Conservation (phyloP, 2,888 invertebrate genomes). For the Drosophila acutilabella region DNA sequence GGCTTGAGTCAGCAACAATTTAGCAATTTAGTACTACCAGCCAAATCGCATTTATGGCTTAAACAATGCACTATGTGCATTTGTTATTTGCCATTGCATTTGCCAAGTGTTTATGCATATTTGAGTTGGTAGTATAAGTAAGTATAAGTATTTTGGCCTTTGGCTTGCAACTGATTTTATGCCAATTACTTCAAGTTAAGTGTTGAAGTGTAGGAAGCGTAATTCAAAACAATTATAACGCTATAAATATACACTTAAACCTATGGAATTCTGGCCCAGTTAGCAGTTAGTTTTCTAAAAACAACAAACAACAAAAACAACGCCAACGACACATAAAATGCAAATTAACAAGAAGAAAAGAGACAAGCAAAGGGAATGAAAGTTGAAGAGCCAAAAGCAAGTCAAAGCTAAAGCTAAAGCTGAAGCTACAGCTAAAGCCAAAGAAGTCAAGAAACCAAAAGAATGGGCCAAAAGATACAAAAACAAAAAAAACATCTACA, state of each 20-base stretch:
- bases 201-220: background rate
- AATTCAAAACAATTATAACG: slow-evolving; percentile 30
- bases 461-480: slow-evolving; percentile 65
- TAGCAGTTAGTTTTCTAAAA: slow-evolving; percentile 50
- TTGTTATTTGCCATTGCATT: slow-evolving; percentile 1
- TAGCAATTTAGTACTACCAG: background rate
- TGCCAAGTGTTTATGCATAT: slow-evolving; percentile 1
- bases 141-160: slow-evolving; percentile 6
- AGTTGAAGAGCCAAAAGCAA: slow-evolving; percentile 56
- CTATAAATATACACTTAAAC: slow-evolving; percentile 12
- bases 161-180: slow-evolving; percentile 3
- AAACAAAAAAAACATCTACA: background rate
- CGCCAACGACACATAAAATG: slow-evolving; percentile 64
- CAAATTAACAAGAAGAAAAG: slow-evolving; percentile 62
- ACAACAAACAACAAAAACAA: slow-evolving; percentile 26
- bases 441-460: slow-evolving; percentile 34
- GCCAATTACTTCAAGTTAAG: background rate
- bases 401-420: slow-evolving; percentile 13
- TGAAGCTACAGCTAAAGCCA: slow-evolving; percentile 22
- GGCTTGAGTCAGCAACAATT: slow-evolving; percentile 58
- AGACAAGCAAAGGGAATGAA: slow-evolving; percentile 65
- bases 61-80: background rate
- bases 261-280: slow-evolving; percentile 41
- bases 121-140: slow-evolving; percentile 8
- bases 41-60: background rate